Conservation (phyloP, 2,888 invertebrate species). For the Nymphalis c-album region DNA sequence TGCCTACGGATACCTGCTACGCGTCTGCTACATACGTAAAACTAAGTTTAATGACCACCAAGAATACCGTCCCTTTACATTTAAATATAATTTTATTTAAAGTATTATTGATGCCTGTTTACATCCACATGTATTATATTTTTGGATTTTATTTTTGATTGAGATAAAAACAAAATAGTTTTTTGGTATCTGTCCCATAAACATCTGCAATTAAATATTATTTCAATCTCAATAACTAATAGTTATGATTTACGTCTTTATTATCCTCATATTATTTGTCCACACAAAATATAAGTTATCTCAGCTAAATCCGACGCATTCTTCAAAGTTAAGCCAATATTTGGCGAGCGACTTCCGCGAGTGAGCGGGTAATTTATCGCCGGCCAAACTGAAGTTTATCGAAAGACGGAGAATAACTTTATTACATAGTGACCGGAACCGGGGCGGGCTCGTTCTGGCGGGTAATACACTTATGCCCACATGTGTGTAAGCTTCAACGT, state of each 20-base stretch:
- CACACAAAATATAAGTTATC: slow-evolving; percentile 56
- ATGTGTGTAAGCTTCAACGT: slow-evolving; percentile 40
- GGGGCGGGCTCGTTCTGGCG: slow-evolving; percentile 50
- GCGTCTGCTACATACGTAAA: slow-evolving; percentile 2
- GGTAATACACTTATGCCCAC: slow-evolving; percentile 47
- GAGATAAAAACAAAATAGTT: too few relatives aligned
- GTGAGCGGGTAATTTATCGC: slow-evolving; percentile 78
- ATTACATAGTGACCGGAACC: slow-evolving; percentile 80
- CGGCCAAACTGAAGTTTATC: slow-evolving; percentile 80
- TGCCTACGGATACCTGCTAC: slow-evolving; percentile 24
- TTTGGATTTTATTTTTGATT: background rate
- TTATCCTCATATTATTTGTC: slow-evolving; percentile 50
- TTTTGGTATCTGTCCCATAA: too few relatives aligned
- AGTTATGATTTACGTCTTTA: slow-evolving; percentile 30
- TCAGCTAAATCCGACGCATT: slow-evolving; percentile 66
- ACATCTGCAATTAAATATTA: background rate
- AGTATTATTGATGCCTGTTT: background rate
- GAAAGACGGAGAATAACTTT: slow-evolving; percentile 81
- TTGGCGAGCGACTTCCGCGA: slow-evolving; percentile 69
- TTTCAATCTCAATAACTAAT: slow-evolving; percentile 29
- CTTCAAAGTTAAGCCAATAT: slow-evolving; percentile 80
- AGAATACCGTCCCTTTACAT: background rate
- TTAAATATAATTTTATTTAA: background rate
- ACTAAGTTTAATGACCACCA: background rate
- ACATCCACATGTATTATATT: background rate